Evolutionary conservation across 2,888 invertebrate species (phyloP).

Genomic region (Cephus runcator): DNA sequence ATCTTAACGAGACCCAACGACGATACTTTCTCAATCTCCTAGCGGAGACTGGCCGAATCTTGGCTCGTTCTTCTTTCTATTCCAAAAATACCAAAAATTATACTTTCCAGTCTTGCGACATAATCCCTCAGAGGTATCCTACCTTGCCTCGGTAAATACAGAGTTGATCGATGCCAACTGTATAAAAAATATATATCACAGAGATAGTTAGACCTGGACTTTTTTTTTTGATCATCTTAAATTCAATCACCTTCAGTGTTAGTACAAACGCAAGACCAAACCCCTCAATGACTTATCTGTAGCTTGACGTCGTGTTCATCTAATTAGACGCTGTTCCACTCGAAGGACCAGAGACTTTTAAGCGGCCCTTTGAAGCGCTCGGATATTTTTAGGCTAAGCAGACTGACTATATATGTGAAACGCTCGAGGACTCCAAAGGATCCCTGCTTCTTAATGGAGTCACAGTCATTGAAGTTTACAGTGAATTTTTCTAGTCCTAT

Average conservation of each 20-base stretch:
- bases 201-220: neutral
- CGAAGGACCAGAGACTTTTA: constrained; percentile 8
- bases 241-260: neutral
- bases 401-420: neutral
- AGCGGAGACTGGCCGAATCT: neutral
- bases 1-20: neutral
- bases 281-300: neutral
- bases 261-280: neutral
- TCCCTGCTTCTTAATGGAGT: neutral
- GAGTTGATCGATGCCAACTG: neutral
- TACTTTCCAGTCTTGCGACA: neutral
- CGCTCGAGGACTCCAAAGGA: neutral
- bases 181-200: neutral
- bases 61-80: neutral
- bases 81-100: neutral
- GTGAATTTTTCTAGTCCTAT: neutral
- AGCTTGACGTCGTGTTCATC: neutral
- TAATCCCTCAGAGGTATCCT: neutral
- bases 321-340: constrained; percentile 22
- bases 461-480: neutral
- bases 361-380: constrained; percentile 28
- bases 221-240: neutral
- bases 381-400: constrained; percentile 34
- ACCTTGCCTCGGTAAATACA: neutral
- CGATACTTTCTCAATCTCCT: neutral